phyloP scores from a whole-genome alignment of 1,140 invertebrate genomes.

The Trichoplusia ni region DNA sequence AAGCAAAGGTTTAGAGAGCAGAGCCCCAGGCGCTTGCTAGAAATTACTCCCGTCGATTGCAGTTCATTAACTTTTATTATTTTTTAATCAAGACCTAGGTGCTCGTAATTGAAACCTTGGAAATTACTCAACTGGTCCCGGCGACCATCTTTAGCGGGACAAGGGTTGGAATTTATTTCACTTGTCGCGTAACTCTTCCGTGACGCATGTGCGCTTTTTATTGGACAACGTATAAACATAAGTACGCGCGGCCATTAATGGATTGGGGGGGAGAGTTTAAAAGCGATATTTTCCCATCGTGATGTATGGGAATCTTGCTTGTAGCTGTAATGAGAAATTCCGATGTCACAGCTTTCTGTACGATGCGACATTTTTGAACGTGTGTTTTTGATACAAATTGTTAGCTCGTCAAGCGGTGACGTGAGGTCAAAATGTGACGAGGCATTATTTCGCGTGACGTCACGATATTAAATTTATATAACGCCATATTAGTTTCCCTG shows the following conservation, averaged over 20 bases:
- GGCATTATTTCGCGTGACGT: conserved; percentile 3
- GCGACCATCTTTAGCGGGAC: neutral
- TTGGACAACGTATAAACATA: conserved; percentile 40
- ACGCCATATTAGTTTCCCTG: neutral
- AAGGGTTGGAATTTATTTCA: conserved; percentile 17
- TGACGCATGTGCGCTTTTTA: conserved; percentile 35
- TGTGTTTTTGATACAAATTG: conserved; percentile 54
- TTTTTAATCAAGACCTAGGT: conserved; percentile 45
- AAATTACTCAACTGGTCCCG: neutral
- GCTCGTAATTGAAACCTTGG: neutral
- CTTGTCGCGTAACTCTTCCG: conserved; percentile 28
- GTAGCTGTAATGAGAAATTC: conserved; percentile 76
- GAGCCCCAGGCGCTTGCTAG: conserved; percentile 36
- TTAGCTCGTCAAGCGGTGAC: conserved; percentile 39
- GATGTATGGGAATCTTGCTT: conserved; percentile 71
- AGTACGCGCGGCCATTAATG: conserved; percentile 58
- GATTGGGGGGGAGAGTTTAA: conserved; percentile 64
- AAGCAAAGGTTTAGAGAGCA: conserved; percentile 48
- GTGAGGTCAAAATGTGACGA: conserved; percentile 20
- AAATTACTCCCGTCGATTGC: conserved; percentile 53
- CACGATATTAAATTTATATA: neutral
- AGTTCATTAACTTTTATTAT: conserved; percentile 45
- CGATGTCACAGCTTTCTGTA: conserved; percentile 74
- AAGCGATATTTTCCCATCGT: conserved; percentile 74
- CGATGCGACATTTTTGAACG: conserved; percentile 52